Conservation (phyloP, 2,888 invertebrate genomes). For the Arge pagana region DNA sequence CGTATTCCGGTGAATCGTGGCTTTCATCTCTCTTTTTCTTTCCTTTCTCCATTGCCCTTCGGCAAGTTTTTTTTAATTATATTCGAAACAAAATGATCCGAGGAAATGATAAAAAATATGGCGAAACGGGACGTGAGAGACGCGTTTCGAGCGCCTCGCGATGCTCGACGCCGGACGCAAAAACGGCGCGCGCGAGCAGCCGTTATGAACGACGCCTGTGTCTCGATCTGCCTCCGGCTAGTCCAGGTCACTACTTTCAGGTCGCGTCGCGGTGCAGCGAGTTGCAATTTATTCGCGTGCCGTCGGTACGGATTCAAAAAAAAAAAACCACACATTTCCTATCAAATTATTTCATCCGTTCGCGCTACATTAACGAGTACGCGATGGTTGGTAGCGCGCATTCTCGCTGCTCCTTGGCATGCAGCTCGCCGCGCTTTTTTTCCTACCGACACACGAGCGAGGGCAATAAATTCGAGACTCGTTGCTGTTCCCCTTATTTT, state of each 20-base stretch:
- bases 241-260: slow-evolving; percentile 4
- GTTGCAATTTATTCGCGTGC: background rate
- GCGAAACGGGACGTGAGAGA: background rate
- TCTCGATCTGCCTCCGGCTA: slow-evolving; percentile 8
- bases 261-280: background rate
- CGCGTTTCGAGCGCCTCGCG: background rate
- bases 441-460: too few relatives aligned
- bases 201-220: slow-evolving; percentile 11
- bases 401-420: too few relatives aligned
- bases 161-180: background rate
- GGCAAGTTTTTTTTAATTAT: background rate
- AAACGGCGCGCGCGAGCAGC: background rate
- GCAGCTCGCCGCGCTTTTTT: too few relatives aligned
- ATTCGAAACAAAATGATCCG: background rate
- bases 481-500: too few relatives aligned
- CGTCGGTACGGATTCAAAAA: slow-evolving; percentile 27
- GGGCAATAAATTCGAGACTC: too few relatives aligned
- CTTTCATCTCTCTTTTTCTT: background rate
- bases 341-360: slow-evolving; percentile 39
- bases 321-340: too few relatives aligned
- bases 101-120: background rate
- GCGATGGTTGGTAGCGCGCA: too few relatives aligned
- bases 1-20: too few relatives aligned
- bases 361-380: slow-evolving; percentile 32
- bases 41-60: too few relatives aligned